phyloP scores from a whole-genome alignment of 2,888 invertebrate genomes.

The Cerastis leucographa region DNA sequence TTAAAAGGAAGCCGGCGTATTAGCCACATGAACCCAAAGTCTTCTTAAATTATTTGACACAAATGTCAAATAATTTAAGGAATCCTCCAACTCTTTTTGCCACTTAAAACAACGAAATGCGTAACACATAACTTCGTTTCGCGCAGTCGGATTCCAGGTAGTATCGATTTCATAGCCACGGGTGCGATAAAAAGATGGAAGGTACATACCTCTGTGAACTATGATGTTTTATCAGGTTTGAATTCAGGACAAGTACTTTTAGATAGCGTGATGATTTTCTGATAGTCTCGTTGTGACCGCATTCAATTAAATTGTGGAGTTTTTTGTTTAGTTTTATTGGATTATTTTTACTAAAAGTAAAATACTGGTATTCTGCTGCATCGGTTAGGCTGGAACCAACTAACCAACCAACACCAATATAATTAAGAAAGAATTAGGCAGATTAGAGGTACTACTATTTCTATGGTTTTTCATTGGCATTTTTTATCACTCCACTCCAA shows the following conservation, averaged over 20 bases:
- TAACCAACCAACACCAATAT: not conserved
- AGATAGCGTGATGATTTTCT: constrained; percentile 34
- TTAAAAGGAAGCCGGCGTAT: too few relatives aligned
- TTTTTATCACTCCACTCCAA: not conserved
- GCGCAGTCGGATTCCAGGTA: constrained; percentile 14
- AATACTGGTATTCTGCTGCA: not conserved
- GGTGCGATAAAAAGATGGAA: constrained; percentile 45
- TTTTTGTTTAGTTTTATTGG: not conserved
- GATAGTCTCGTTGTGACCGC: constrained; percentile 5
- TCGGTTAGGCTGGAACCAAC: not conserved
- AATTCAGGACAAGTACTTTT: constrained; percentile 50
- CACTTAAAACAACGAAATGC: not conserved
- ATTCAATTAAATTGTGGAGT: not conserved
- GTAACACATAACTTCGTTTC: constrained; percentile 3
- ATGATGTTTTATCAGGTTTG: constrained; percentile 58
- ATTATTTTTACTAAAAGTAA: not conserved
- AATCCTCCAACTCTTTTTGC: not conserved
- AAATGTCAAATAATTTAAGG: not conserved
- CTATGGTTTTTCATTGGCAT: too few relatives aligned
- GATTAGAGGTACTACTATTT: not conserved
- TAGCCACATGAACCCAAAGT: not conserved
- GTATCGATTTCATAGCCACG: constrained; percentile 48
- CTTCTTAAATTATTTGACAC: too few relatives aligned
- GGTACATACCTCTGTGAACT: constrained; percentile 23
- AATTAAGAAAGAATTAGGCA: not conserved